These are phyloP conservation scores for Dinomys branickii DNA, from an alignment of 2,113 vertebrate genomes.

Conservation along the genomic window DNA sequence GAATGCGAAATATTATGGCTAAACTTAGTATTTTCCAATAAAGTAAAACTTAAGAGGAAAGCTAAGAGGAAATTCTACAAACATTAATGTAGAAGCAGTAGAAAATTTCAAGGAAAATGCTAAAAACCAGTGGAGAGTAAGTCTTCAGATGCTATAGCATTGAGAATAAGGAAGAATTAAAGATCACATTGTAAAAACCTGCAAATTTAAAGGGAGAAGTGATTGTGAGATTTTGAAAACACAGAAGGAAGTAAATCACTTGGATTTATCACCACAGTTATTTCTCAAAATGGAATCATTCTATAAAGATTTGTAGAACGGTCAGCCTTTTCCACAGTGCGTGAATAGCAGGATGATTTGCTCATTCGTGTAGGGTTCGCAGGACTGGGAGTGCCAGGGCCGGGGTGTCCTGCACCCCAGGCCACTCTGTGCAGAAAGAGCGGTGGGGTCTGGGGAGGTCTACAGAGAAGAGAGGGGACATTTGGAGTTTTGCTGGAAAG, in stretches of 20 bases:
- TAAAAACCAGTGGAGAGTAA: constrained; percentile 9
- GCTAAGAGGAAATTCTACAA: not conserved
- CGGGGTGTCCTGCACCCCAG: not conserved
- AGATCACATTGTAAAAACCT: not conserved
- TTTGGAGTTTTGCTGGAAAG: not conserved
- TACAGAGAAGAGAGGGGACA: fast-evolving
- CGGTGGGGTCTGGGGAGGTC: not conserved
- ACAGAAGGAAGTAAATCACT: constrained; percentile 2
- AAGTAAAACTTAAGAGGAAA: constrained; percentile 20
- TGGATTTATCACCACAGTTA: not conserved
- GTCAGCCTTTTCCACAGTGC: not conserved
- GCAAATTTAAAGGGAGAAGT: not conserved
- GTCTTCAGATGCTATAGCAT: not conserved
- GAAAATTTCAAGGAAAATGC: constrained; percentile 24
- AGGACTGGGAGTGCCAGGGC: not conserved
- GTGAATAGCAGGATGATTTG: not conserved
- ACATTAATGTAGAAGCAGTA: not conserved
- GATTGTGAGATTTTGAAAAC: not conserved
- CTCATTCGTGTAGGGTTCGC: not conserved
- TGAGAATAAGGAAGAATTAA: not conserved
- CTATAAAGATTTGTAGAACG: not conserved
- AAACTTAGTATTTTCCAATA: constrained; percentile 8
- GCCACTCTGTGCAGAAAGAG: not conserved
- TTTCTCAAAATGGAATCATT: not conserved
- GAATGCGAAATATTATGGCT: not conserved